Percentiles rank a stretch among this genome's conserved stretches.
These are phyloP conservation scores for Anthopleura xanthogrammica DNA, from an alignment of 92 coral and sea anemone species.

Conservation along the genomic window DNA sequence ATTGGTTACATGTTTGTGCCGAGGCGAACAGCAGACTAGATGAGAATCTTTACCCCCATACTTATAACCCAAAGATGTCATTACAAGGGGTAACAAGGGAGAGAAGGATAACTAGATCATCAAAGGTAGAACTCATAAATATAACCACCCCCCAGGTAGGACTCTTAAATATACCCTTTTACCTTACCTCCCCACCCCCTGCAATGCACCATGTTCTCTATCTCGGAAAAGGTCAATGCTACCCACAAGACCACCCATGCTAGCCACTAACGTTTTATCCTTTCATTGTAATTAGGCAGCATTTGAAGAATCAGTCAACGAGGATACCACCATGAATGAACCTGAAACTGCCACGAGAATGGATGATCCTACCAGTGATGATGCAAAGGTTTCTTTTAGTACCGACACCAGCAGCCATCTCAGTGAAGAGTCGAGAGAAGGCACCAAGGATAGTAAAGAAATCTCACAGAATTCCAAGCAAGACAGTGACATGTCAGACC, in stretches of 20 bases:
- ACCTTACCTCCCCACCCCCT: too few relatives aligned
- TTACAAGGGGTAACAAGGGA: constrained; percentile 80
- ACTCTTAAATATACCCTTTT: too few relatives aligned
- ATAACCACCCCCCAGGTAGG: too few relatives aligned
- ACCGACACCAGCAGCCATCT: constrained; percentile 12
- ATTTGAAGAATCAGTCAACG: constrained; percentile 3
- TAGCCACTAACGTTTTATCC: not conserved
- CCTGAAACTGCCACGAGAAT: not conserved
- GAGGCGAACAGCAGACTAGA: constrained; percentile 68
- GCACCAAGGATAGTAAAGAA: constrained; percentile 21
- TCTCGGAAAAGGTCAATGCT: too few relatives aligned
- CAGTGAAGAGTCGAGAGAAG: constrained; percentile 32
- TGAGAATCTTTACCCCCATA: constrained; percentile 82
- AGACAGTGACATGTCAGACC: constrained; percentile 56
- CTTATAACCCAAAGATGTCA: constrained; percentile 87
- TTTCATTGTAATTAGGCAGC: not conserved
- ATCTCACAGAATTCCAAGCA: constrained; percentile 29
- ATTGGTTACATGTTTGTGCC: constrained; percentile 83
- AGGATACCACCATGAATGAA: not conserved
- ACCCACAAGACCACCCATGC: not conserved
- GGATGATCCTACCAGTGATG: constrained; percentile 13
- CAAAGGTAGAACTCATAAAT: constrained; percentile 32
- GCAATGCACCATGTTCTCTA: not conserved
- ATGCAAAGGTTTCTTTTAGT: not conserved
- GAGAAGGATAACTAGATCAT: constrained; percentile 69